Percentiles rank a stretch among this genome's conserved stretches.
phyloP scores from a whole-genome alignment of 2,113 vertebrate species.

The Eurypyga helias region DNA sequence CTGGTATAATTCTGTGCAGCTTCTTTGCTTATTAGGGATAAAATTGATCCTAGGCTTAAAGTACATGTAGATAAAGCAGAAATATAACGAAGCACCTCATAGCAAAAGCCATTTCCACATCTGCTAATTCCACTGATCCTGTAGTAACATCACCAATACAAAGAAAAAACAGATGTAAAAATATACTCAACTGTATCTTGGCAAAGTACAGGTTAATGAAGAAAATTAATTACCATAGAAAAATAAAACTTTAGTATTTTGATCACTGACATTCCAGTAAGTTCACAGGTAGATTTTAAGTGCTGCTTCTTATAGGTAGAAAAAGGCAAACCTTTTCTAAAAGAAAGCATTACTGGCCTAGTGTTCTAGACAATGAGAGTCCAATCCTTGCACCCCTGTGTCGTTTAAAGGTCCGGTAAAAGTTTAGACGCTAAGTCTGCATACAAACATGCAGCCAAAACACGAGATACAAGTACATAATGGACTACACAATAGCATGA shows the following conservation, averaged over 20 bases:
- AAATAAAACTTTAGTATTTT: not conserved
- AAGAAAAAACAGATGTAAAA: not conserved
- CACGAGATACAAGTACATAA: not conserved
- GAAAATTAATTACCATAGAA: not conserved
- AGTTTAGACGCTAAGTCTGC: not conserved
- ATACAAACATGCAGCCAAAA: not conserved
- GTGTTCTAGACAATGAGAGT: accelerated
- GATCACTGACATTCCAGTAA: not conserved
- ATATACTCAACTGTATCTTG: not conserved
- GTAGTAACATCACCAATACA: not conserved
- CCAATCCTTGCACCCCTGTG: not conserved
- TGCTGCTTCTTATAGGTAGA: not conserved
- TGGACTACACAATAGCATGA: not conserved
- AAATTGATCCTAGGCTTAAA: not conserved
- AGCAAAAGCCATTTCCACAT: not conserved
- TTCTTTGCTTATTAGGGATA: not conserved
- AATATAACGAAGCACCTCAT: not conserved
- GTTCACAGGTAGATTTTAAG: not conserved
- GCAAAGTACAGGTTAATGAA: not conserved
- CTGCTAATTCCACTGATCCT: not conserved
- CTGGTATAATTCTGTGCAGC: not conserved
- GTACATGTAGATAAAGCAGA: not conserved
- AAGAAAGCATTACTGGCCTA: not conserved
- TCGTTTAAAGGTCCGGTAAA: not conserved
- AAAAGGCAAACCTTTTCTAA: not conserved